These are phyloP conservation scores for Ammodramus savannarum DNA, from an alignment of 2,113 vertebrate genomes.

Conservation along the genomic window DNA sequence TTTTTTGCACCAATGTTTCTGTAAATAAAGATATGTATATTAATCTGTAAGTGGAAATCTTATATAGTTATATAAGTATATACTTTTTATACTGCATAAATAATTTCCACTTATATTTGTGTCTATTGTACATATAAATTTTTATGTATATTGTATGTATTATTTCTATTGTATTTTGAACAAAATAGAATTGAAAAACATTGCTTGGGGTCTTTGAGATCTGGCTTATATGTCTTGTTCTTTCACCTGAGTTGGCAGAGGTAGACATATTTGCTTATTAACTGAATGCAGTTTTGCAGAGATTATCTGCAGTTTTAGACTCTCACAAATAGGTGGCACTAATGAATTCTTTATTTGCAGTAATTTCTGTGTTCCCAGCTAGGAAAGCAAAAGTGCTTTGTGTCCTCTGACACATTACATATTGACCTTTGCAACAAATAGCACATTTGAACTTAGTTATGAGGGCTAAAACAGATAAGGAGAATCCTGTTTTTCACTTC, in stretches of 20 bases:
- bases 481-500: not conserved
- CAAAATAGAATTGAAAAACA: not conserved
- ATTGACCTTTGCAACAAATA: not conserved
- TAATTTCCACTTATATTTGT: not conserved
- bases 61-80: not conserved
- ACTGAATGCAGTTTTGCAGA: not conserved
- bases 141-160: not conserved
- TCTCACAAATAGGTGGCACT: conserved; percentile 20
- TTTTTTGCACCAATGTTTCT: not conserved
- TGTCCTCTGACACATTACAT: not conserved
- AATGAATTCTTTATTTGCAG: conserved; percentile 8
- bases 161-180: not conserved
- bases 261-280: not conserved
- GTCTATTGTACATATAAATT: not conserved
- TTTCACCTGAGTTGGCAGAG: not conserved
- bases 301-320: not conserved
- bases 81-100: not conserved
- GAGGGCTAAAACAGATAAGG: not conserved
- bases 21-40: not conserved
- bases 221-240: not conserved
- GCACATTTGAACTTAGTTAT: not conserved
- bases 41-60: not conserved
- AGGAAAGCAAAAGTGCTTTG: not conserved
- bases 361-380: not conserved
- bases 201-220: not conserved